Evolutionary conservation across 2,113 vertebrate genomes (phyloP).

Genomic region (Geothlypis trichas): DNA sequence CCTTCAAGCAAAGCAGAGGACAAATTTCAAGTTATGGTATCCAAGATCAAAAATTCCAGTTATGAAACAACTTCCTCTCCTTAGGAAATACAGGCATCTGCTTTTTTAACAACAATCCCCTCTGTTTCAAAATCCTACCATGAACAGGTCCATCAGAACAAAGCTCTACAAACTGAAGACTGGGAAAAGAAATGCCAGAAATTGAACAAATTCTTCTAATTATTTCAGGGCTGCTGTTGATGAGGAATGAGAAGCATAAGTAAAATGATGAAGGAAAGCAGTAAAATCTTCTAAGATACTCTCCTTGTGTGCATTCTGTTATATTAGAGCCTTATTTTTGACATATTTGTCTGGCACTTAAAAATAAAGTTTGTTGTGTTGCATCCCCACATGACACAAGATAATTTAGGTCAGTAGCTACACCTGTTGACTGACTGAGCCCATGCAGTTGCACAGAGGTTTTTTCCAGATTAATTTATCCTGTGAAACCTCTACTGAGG

Average conservation of each 20-base stretch:
- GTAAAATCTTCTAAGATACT: accelerated
- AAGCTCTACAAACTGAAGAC: background rate
- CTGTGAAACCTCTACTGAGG: background rate
- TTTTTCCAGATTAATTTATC: background rate
- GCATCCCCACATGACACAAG: background rate
- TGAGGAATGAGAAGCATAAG: background rate
- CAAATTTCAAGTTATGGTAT: background rate
- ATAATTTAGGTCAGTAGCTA: background rate
- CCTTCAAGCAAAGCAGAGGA: background rate
- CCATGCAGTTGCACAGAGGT: background rate
- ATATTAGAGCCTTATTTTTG: background rate
- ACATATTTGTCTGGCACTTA: background rate
- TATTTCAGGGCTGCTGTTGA: background rate
- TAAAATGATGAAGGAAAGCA: background rate
- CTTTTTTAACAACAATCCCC: background rate
- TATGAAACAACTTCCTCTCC: background rate
- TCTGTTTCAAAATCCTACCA: background rate
- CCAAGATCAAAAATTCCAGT: background rate
- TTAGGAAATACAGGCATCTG: background rate
- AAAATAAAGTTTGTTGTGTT: background rate
- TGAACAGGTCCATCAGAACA: background rate
- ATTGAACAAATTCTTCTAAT: background rate
- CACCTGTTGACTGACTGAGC: background rate
- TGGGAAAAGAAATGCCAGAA: background rate
- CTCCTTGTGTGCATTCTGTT: background rate